Percentiles rank a stretch among this genome's conserved stretches.
phyloP scores from a whole-genome alignment of 2,113 vertebrate species.

The Xiphias gladius region DNA sequence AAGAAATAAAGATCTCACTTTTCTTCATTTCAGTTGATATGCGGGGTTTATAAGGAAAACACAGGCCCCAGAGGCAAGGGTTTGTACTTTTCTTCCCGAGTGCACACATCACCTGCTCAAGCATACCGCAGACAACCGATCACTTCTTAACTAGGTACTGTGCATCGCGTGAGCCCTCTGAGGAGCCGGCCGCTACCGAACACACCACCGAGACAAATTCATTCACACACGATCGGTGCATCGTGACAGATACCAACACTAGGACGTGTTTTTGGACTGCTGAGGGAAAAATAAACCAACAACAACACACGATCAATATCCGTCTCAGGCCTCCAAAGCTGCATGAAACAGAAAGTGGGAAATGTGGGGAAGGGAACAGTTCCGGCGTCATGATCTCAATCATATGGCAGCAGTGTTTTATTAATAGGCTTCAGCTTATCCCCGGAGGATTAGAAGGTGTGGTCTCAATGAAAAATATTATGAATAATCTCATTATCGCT shows the following conservation, averaged over 20 bases:
- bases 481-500: constrained; percentile 78
- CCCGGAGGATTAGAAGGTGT: constrained; percentile 44
- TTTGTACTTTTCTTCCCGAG: too few species aligned
- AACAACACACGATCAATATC: neutral
- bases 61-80: neutral
- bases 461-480: constrained; percentile 74
- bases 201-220: neutral
- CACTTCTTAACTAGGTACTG: neutral
- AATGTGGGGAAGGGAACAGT: fast-evolving
- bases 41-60: neutral
- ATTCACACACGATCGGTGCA: neutral
- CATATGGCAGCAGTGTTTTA: constrained; percentile 25
- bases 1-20: neutral
- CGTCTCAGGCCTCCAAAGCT: neutral
- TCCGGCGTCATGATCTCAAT: constrained; percentile 2
- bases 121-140: constrained; percentile 14
- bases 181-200: neutral
- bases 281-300: too few species aligned
- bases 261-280: neutral
- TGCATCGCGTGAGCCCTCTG: neutral
- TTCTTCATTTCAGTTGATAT: neutral
- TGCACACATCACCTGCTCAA: too few species aligned
- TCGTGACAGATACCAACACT: neutral
- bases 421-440: constrained; percentile 20
- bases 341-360: neutral